Evolutionary conservation across 2,113 vertebrate species (phyloP), one percentile per base, ranked within the genome.

Genomic region (Syrrhaptes paradoxus): DNA sequence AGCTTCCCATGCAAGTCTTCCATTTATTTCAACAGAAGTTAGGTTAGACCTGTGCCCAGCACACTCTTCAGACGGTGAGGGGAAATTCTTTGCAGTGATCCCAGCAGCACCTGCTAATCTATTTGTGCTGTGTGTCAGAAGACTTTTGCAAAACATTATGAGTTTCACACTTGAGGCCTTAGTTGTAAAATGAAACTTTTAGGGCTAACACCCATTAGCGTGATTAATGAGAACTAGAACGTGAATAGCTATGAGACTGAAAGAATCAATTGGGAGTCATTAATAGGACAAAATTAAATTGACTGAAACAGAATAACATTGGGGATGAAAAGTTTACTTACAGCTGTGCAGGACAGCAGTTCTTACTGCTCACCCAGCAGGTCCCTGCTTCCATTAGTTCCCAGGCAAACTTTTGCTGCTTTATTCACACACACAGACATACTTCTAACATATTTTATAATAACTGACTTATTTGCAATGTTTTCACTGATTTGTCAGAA

Each of bases 211-310:
- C 51, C 29, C 74, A 51, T 96, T 95, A 90, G 45, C 85, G n/a
- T 90, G 63, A 95, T 81, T 95, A 92, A 97, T 94, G 95, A 93
- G 62, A 91, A 55, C 31, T 65, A n/a, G n/a, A n/a, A n/a, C n/a
- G n/a, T n/a, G 61, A 77, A 91, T 81, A 76, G 41, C 65, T 65
- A 20, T 80, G 61, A 87, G 52, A 75, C 61, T 74, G 58, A 95
- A 77, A 85, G 34, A 89, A 85, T 87, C 74, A 89, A 32, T 22
- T 83, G 52, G 61, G 32, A 87, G 26, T 65, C 67, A 66, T 89
- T 92, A 92, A 86, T 87, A 78, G 31, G 57, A 68, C 61, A 83
- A 92, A 94, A 94, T 93, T 90, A 87, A 97, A 96, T 93, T 89
- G 83, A 57, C 71, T 90, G 80, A 85, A 94, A 85, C 76, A 93